These are phyloP conservation scores for Silurus glanis DNA, from an alignment of 2,113 vertebrate species.

Conservation along the genomic window DNA sequence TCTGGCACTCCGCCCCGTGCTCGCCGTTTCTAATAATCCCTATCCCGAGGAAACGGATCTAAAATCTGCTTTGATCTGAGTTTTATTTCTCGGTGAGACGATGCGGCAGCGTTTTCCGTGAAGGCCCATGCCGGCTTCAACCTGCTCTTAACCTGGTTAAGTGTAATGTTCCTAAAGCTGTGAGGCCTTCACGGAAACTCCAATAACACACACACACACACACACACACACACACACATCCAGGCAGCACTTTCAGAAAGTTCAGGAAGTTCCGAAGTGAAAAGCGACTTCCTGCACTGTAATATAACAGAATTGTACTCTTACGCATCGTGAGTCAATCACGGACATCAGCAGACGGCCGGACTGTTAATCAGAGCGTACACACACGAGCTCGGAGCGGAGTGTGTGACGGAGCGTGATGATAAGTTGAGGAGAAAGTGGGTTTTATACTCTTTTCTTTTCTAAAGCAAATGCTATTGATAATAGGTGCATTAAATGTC, in stretches of 20 bases:
- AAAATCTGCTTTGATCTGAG: conserved; percentile 82
- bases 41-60: conserved; percentile 75
- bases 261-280: conserved; percentile 13
- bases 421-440: conserved; percentile 26
- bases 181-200: background rate
- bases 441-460: conserved; percentile 23
- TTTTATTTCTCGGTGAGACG: conserved; percentile 75
- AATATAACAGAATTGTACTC: conserved; percentile 42
- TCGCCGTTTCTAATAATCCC: conserved; percentile 73
- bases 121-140: background rate
- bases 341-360: conserved; percentile 29
- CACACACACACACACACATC: background rate
- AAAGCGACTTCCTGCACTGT: background rate
- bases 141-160: conserved; percentile 42
- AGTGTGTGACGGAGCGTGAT: conserved; percentile 42
- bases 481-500: conserved; percentile 43
- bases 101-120: conserved; percentile 50
- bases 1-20: conserved; percentile 43
- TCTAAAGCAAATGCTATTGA: conserved; percentile 44
- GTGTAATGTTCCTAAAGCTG: background rate
- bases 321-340: conserved; percentile 37
- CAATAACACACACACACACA: background rate
- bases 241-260: background rate
- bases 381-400: conserved; percentile 20
- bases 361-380: conserved; percentile 47